phyloP scores from a whole-genome alignment of 2,888 invertebrate species.

The Sinodicranocentrus sp. region DNA sequence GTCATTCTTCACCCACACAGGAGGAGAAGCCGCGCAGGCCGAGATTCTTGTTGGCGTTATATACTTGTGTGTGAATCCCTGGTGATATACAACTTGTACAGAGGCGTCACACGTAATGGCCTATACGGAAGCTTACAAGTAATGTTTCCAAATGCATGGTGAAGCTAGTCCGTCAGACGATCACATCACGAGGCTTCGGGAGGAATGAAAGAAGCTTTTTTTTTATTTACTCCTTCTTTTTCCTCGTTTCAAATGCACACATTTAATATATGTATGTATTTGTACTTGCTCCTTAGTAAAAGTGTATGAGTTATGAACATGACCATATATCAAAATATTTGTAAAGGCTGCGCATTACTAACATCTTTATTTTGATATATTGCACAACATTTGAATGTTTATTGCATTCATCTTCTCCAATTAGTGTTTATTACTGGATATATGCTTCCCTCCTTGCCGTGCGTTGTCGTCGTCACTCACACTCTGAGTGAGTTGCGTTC shows the following conservation, averaged over 20 bases:
- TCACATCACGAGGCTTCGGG: neutral
- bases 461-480: too few relatives aligned
- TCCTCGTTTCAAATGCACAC: too few relatives aligned
- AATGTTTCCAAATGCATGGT: neutral
- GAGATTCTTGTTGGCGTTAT: neutral
- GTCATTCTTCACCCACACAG: slow-evolving; percentile 26
- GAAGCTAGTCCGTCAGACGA: neutral
- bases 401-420: slow-evolving; percentile 34
- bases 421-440: slow-evolving; percentile 32
- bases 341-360: neutral
- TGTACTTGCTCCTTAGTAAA: neutral
- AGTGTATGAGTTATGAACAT: neutral
- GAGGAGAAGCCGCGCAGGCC: slow-evolving; percentile 15
- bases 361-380: slow-evolving; percentile 38
- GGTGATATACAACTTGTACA: too few relatives aligned
- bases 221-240: neutral
- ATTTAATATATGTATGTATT: too few relatives aligned
- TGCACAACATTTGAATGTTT: slow-evolving; percentile 30
- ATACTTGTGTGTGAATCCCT: neutral
- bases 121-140: slow-evolving; percentile 1
- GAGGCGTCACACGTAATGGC: slow-evolving; percentile 11
- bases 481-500: too few relatives aligned
- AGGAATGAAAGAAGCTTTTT: slow-evolving; percentile 4
- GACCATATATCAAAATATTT: slow-evolving; percentile 17
- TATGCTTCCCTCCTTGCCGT: neutral